Conservation (phyloP, 2,113 vertebrate species). For the Regulus satrapa region DNA sequence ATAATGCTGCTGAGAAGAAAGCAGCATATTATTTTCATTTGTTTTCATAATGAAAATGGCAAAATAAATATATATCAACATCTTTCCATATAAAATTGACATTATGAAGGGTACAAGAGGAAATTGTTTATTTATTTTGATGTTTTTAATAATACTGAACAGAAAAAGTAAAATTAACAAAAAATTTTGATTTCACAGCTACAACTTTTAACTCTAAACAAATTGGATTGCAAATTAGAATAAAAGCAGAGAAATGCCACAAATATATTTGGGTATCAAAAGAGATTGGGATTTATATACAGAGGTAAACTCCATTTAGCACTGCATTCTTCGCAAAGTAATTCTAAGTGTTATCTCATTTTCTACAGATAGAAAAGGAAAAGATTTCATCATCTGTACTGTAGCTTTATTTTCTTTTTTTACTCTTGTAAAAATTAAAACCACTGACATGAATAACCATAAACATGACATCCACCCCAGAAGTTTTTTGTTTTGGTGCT, state of each 20-base stretch:
- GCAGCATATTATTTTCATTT: not conserved
- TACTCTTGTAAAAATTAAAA: not conserved
- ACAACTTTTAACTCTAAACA: not conserved
- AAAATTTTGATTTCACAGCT: not conserved
- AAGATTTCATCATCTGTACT: not conserved
- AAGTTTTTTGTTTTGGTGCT: not conserved
- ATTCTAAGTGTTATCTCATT: not conserved
- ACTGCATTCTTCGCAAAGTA: not conserved
- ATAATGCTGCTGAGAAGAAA: not conserved
- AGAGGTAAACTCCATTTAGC: not conserved
- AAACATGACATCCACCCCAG: not conserved
- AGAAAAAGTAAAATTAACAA: not conserved
- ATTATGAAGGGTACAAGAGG: not conserved
- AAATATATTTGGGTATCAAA: not conserved
- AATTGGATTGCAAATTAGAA: not conserved
- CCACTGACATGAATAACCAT: not conserved
- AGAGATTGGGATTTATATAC: not conserved
- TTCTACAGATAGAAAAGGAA: not conserved
- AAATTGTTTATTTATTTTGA: not conserved
- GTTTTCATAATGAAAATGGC: not conserved
- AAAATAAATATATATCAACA: not conserved
- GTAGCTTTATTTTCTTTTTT: not conserved
- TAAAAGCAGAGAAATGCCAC: not conserved
- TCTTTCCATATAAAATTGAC: not conserved
- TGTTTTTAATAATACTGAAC: not conserved